Base-by-base conservation (phyloP, 37 sponge, comb jelly and placozoan species). In the Beroe forskalii region DNA sequence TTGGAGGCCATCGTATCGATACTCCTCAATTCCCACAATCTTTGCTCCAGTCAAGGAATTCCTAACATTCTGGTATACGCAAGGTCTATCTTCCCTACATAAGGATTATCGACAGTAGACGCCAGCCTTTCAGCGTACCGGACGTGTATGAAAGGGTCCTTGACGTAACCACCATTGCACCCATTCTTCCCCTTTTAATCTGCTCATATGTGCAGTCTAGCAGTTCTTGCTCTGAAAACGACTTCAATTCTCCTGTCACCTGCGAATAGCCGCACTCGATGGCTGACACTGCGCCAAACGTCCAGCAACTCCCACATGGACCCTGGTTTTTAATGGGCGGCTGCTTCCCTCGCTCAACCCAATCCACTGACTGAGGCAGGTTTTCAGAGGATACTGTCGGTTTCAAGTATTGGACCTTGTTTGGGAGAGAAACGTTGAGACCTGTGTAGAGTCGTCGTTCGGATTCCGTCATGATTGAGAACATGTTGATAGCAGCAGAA, bases 121-220 rank as follows among this genome's bases (percentile, higher is more conserved):
- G 72, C 72, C 32, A 69, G 72, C 12, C 72, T 27, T 32, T 32
- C 37, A 20, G 72, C 35, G 19, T 69, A 32, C 32, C 32, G 27
- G 19, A 69, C 72, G 39, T 69, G 32, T 27, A 33, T 32, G 38
- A 69, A 33, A 69, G 72, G 72, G 4, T 69, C 17, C 6, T 32
- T 32, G 37, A 69, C 4, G 19, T 32, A 69, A 0, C 72, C 72
- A 32, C 72, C 72, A 2, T 36, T 1, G 19, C 72, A 69, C 19
- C 72, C 72, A 35, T 69, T 17, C 6, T 48, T 6, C 55, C 55
- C 55, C 55, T 6, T 48, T 12, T 48, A 12, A 12, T 48, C 3
- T 22, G 4, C 72, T 69, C 72, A 37, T 69, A 69, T 27, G 72
- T 69, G 32, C 72, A 69, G 72, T 69, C 72, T 1, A 69, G 72